Base-by-base conservation (phyloP, 2,888 invertebrate species). In the Cistogaster globosa region DNA sequence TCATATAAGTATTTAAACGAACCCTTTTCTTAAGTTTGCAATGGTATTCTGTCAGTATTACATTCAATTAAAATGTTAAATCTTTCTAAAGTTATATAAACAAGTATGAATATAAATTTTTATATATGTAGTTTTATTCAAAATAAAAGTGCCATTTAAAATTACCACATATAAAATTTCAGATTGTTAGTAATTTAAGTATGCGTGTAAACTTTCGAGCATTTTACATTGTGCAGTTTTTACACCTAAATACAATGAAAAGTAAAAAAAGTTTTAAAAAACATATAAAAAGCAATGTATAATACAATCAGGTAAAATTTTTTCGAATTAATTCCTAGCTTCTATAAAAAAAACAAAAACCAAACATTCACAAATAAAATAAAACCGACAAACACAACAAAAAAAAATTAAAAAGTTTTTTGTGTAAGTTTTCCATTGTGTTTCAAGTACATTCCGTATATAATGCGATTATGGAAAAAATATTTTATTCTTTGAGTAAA, bases 191-290 rank as follows among this genome's bases (percentile, higher is more conserved):
- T 69, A 51, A 79, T 79, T 84, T 79, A 79, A 79, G 83, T 84
- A 60, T 55, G 83, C 83, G 36, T 84, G 83, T 79, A 84, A 84
- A 79, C 77, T 84, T 84, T 79, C 58, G 65, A 79, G 83, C 53
- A 18, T 53, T 53, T 74, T 62, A 42, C 48, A 68, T 69, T 63
- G 42, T 36, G 36, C 22, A 63, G 51, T 62, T 53, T 26, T 48
- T 58, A 74, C 62, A 48, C 76, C 62, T 51, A 42, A 58, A 57
- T 11, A 74, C 20, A 65, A 38, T 11, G 16, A 36, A 38, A 38
- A 42, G 51, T n/a, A 18, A 16, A 32, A 12, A 69, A 68, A 69
- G 18, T 63, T 53, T 63, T 26, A 11, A 2, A 8, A 45, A 16
- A 36, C n/a, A 57, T 45, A 48, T n/a, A 60, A 58, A 32, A 45